Evolutionary conservation across 2,113 vertebrate species (phyloP).

Genomic region (Myodes glareolus): DNA sequence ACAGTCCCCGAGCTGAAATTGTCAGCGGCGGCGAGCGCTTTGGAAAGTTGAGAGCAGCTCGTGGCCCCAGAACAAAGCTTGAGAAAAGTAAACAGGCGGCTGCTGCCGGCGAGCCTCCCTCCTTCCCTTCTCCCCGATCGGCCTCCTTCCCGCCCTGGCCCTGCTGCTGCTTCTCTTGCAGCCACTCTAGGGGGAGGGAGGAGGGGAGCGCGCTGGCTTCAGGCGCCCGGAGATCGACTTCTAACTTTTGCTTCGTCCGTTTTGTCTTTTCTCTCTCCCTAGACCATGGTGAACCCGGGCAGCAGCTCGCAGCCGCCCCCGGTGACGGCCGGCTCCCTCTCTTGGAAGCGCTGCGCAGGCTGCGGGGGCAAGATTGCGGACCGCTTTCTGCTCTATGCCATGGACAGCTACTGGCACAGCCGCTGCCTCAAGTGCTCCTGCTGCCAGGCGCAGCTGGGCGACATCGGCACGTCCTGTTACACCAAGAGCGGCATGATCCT

Average conservation of each 20-base stretch:
- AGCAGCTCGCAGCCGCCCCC: slow-evolving; percentile 95
- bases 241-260: slow-evolving; percentile 73
- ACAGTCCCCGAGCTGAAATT: slow-evolving; percentile 80
- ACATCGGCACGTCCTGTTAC: slow-evolving; percentile 99
- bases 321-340: slow-evolving; percentile 94
- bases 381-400: slow-evolving; percentile 98
- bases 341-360: slow-evolving; percentile 98
- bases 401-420: slow-evolving; percentile 99
- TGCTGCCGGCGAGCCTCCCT: slow-evolving; percentile 60
- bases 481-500: slow-evolving; percentile 99
- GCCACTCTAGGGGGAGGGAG: neutral
- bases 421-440: slow-evolving; percentile 99
- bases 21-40: slow-evolving; percentile 75
- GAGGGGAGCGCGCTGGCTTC: neutral
- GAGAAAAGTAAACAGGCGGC: slow-evolving; percentile 82
- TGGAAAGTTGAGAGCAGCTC: slow-evolving; percentile 82
- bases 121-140: neutral
- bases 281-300: slow-evolving; percentile 98
- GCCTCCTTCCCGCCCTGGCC: slow-evolving; percentile 63
- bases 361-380: slow-evolving; percentile 99
- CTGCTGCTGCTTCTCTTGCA: slow-evolving; percentile 44
- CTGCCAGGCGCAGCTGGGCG: slow-evolving; percentile 99
- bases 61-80: slow-evolving; percentile 84
- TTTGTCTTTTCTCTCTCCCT: slow-evolving; percentile 69
- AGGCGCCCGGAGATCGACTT: neutral